Evolutionary conservation across 1,140 invertebrate genomes (phyloP).

Genomic region (Leptopilina clavipes): DNA sequence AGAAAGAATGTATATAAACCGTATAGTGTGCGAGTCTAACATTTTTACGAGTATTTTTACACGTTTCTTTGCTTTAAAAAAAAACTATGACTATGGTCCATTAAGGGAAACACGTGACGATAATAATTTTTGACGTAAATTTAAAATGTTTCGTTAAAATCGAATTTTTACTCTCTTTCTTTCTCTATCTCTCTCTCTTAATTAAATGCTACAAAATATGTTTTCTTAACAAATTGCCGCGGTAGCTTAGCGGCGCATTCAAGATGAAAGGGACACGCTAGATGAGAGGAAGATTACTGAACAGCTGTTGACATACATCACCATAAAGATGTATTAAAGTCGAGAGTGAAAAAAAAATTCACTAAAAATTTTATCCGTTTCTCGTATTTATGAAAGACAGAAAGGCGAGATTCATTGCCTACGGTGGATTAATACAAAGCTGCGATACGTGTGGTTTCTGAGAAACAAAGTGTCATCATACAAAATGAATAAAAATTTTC

Average conservation of each 20-base stretch:
- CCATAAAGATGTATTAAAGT: too few species aligned
- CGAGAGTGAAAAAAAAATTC: neutral
- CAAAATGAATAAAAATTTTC: neutral
- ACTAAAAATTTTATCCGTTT: slow-evolving; percentile 12
- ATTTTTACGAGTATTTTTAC: slow-evolving; percentile 33
- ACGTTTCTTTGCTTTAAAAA: slow-evolving; percentile 33
- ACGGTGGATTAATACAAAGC: slow-evolving; percentile 25
- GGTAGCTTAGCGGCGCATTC: slow-evolving; percentile 29
- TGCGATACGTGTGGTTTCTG: slow-evolving; percentile 2
- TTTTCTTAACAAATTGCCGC: slow-evolving; percentile 46
- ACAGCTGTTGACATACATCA: slow-evolving; percentile 31
- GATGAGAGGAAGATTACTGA: slow-evolving; percentile 19
- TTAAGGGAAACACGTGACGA: slow-evolving; percentile 35
- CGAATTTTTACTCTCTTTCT: neutral
- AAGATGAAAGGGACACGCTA: slow-evolving; percentile 38
- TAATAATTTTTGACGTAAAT: slow-evolving; percentile 38
- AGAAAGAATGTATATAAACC: slow-evolving; percentile 18
- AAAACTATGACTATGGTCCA: slow-evolving; percentile 12
- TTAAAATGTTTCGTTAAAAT: slow-evolving; percentile 36
- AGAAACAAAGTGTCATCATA: neutral
- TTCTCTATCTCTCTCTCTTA: too few species aligned
- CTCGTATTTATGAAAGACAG: neutral
- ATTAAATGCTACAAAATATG: slow-evolving; percentile 42
- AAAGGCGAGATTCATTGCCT: neutral
- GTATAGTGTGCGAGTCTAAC: neutral